Evolutionary conservation across 2,113 vertebrate genomes (phyloP).

Genomic region (Muntiacus muntjak): DNA sequence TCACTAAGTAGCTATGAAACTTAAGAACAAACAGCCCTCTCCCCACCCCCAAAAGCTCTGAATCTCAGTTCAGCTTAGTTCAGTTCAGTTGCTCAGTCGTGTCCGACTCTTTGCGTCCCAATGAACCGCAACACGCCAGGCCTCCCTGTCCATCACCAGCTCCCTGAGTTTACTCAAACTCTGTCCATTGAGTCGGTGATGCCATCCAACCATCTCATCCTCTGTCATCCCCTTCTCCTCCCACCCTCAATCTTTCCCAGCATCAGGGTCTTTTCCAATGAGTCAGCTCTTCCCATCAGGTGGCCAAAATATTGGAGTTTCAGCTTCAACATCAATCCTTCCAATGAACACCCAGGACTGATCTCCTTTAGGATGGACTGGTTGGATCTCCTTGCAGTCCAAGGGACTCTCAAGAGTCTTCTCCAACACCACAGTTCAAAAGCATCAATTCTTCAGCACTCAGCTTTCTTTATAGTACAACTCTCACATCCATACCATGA

Average conservation of each 20-base stretch:
- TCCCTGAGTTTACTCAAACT: neutral
- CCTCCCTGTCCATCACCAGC: neutral
- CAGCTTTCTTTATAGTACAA: neutral
- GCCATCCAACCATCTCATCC: neutral
- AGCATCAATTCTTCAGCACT: neutral
- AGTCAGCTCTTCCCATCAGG: neutral
- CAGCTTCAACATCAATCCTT: neutral
- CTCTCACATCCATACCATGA: neutral
- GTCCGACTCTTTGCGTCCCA: rapidly evolving
- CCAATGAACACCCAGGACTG: neutral
- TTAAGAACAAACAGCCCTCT: neutral
- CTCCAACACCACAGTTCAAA: neutral
- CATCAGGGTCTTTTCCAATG: neutral
- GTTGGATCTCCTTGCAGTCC: neutral
- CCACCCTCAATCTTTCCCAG: neutral
- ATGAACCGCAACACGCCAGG: neutral
- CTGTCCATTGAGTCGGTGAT: neutral
- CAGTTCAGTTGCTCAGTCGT: neutral
- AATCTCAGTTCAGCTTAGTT: neutral
- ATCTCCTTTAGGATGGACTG: neutral
- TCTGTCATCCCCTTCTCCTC: neutral
- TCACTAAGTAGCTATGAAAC: neutral
- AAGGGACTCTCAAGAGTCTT: neutral
- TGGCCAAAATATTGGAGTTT: neutral
- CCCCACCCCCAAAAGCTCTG: neutral